Percentiles rank a stretch among this genome's conserved stretches.
Evolutionary conservation across 2,113 vertebrate genomes (phyloP).

Genomic region (Bubo scandiacus): DNA sequence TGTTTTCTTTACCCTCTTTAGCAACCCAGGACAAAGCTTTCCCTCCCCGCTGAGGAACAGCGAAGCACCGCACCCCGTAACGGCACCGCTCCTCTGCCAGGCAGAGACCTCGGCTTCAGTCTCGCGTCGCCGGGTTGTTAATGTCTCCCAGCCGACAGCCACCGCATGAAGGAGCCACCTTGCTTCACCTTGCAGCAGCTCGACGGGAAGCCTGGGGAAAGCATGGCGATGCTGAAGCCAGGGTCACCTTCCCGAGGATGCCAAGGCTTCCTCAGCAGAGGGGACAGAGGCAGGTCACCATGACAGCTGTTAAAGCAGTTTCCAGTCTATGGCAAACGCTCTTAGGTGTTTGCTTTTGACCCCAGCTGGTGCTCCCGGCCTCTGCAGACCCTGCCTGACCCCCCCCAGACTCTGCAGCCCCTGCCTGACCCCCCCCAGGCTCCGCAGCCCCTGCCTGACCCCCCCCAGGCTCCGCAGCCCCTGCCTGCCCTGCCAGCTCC

Average conservation of each 20-base stretch:
- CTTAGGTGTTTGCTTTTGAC: background rate
- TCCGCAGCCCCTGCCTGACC: too few relatives aligned
- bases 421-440: too few relatives aligned
- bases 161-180: background rate
- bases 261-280: background rate
- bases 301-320: background rate
- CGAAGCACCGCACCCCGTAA: background rate
- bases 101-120: background rate
- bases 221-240: background rate
- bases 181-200: background rate
- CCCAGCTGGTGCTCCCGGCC: too few relatives aligned
- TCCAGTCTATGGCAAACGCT: background rate
- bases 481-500: background rate
- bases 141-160: background rate
- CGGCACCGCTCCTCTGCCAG: background rate
- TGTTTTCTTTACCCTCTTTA: background rate
- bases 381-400: background rate
- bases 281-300: background rate
- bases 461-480: background rate
- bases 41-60: fast-evolving
- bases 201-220: background rate
- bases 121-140: background rate
- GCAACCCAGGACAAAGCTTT: background rate
- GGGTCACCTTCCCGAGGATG: background rate
- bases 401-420: too few relatives aligned